Evolutionary conservation across 2,113 vertebrate genomes (phyloP).

Genomic region (Rhynchomys soricoides): DNA sequence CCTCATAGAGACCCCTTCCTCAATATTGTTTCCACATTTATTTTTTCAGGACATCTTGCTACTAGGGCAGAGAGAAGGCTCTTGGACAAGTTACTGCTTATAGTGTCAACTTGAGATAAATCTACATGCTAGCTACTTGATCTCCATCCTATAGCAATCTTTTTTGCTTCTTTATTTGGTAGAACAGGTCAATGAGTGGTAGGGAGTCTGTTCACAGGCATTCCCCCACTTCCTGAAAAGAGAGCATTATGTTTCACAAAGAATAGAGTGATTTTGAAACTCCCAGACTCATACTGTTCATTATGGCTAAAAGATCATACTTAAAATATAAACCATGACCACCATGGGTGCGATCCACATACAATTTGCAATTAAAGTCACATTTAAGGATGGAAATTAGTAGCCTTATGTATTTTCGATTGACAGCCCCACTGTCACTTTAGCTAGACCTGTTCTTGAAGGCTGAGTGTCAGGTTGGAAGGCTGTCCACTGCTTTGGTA

Average conservation of each 20-base stretch:
- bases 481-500: not conserved
- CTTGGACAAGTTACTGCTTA: not conserved
- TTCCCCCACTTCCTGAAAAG: not conserved
- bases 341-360: not conserved
- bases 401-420: not conserved
- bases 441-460: not conserved
- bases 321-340: not conserved
- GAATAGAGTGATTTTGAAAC: not conserved
- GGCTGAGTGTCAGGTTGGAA: not conserved
- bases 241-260: not conserved
- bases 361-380: constrained; percentile 5
- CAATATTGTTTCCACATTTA: not conserved
- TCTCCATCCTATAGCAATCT: not conserved
- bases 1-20: not conserved
- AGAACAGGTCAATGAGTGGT: not conserved
- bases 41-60: not conserved
- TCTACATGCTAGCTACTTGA: not conserved
- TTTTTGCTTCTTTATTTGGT: not conserved
- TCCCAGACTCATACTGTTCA: not conserved
- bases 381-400: not conserved
- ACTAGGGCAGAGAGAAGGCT: not conserved
- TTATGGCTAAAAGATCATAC: not conserved
- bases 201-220: not conserved
- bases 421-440: not conserved
- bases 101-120: not conserved